Conservation (phyloP, 2,797 vertebrate genomes). For the Anolis apletophallus region DNA sequence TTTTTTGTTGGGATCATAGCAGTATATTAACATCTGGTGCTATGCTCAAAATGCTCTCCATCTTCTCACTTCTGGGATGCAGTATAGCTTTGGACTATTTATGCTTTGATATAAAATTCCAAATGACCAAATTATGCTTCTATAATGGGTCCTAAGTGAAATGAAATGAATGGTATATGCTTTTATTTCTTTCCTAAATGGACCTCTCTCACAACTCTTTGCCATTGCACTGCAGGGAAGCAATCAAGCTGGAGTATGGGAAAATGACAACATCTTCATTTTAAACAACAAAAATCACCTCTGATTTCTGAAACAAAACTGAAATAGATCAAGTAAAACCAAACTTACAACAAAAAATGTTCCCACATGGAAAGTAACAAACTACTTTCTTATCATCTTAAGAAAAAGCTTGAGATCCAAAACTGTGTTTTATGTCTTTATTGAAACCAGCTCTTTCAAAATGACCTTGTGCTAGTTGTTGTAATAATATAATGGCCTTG, state of each 20-base stretch:
- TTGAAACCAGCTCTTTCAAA: neutral
- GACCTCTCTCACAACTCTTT: conserved; percentile 58
- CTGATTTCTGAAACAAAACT: conserved; percentile 33
- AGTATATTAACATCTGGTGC: conserved; percentile 78
- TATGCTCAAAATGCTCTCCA: conserved; percentile 68
- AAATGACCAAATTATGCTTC: conserved; percentile 69
- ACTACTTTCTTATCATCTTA: conserved; percentile 12
- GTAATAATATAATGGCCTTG: neutral
- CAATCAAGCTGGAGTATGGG: conserved; percentile 28
- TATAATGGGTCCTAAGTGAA: conserved; percentile 69
- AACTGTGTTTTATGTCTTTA: neutral
- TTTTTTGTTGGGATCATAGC: conserved; percentile 68
- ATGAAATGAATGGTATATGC: conserved; percentile 66
- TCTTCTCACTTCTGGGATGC: conserved; percentile 73
- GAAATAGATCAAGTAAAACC: neutral
- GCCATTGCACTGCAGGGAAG: conserved; percentile 53
- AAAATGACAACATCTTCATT: conserved; percentile 48
- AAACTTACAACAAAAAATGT: conserved; percentile 1
- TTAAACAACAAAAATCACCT: conserved; percentile 53
- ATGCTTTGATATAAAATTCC: conserved; percentile 75
- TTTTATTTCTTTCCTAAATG: conserved; percentile 57
- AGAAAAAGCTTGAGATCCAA: neutral
- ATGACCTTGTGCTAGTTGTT: neutral
- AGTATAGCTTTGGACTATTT: conserved; percentile 65
- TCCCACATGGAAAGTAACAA: neutral